Conservation (phyloP, 2,113 vertebrate species). For the Tetraodon nigroviridis region DNA sequence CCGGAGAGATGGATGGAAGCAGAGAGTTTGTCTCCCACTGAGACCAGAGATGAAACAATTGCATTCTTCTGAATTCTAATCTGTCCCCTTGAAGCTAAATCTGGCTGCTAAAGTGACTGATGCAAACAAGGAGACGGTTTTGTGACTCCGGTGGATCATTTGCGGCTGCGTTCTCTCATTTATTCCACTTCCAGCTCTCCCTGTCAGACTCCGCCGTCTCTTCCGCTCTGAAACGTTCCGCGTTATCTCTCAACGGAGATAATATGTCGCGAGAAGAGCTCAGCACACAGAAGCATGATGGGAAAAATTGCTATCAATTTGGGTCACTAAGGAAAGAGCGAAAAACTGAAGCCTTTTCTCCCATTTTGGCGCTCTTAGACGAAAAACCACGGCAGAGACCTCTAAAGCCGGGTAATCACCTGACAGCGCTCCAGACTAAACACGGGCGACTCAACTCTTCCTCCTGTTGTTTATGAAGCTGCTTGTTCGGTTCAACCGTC, state of each 20-base stretch:
- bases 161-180: background rate
- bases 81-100: conserved; percentile 1
- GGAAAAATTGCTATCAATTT: conserved; percentile 46
- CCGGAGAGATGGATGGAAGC: too few relatives aligned
- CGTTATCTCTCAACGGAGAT: conserved; percentile 27
- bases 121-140: background rate
- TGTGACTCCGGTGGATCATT: background rate
- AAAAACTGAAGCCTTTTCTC: conserved; percentile 20
- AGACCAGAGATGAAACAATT: background rate
- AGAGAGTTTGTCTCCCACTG: background rate
- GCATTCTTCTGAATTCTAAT: background rate
- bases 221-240: conserved; percentile 10
- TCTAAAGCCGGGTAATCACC: background rate
- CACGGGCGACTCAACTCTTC: too few relatives aligned
- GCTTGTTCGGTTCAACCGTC: too few relatives aligned
- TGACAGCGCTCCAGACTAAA: too few relatives aligned
- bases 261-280: conserved; percentile 50
- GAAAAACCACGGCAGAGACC: background rate
- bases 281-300: conserved; percentile 43
- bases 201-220: conserved; percentile 7
- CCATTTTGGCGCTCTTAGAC: background rate
- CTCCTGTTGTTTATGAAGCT: too few relatives aligned
- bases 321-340: conserved; percentile 44
- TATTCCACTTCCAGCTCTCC: background rate
- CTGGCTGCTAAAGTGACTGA: background rate